Base-by-base conservation (phyloP, 2,113 vertebrate genomes). In the Pteropus alecto region DNA sequence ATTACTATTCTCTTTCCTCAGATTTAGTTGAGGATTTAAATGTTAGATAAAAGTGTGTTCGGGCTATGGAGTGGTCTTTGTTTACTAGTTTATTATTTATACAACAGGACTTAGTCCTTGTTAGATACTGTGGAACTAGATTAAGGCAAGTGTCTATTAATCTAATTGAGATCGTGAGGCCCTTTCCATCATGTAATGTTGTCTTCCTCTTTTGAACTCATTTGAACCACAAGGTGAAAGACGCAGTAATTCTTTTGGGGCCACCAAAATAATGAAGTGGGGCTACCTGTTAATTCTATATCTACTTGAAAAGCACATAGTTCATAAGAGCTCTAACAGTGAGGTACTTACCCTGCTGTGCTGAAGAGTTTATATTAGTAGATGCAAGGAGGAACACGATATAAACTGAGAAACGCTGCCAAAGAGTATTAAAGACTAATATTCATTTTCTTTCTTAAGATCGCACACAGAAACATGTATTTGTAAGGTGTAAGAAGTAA, bases 161-260 rank as follows among this genome's bases (percentile, higher is more conserved):
- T 97, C 93, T 96, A 97, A 98, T 97, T 95, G 96, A 96, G 82
- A 89, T 74, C 51, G 3, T 68, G 92, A 94, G 48, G 58, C 24
- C 94, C 81, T 94, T 95, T 97, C 82, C 86, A 97, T 97, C 93
- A 95, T 16, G 12, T 41, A 74, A 82, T 58, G 22, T 81, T 93
- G 67, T 33, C 85, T 96, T 94, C 91, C 73, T 94, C 85, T 83
- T 94, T 91, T 95, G 97, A 98, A 97, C 93, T 97, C 61, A 89
- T 85, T 95, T 95, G 95, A 95, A 96, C 85, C 26, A 79, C 93
- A 93, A 97, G 91, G 93, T 97, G 91, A 97, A 96, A 97, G 92
- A 70, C 0, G 2, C 48, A 82, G 56, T 97, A 97, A 97, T 95
- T 98, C 95, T 96, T 95, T 71, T 2, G 65, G 58, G 94, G 61